Evolutionary conservation across 2,113 vertebrate genomes (phyloP).

Genomic region (Scartelaos histophorus): DNA sequence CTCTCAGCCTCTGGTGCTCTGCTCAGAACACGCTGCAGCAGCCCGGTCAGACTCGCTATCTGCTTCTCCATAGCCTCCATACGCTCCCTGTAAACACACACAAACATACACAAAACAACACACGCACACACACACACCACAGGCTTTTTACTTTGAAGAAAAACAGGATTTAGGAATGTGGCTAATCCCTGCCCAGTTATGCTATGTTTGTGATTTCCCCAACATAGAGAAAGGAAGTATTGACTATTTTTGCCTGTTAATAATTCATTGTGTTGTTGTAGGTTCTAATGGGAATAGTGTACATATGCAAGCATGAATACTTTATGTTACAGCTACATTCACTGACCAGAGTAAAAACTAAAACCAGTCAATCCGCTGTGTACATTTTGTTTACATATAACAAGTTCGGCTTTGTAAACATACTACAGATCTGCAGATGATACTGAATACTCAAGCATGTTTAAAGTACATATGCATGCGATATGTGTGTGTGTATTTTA

Average conservation of each 20-base stretch:
- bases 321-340: neutral
- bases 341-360: neutral
- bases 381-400: neutral
- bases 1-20: conserved; percentile 87
- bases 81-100: conserved; percentile 79
- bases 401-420: neutral
- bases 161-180: conserved; percentile 9
- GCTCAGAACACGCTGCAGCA: conserved; percentile 93
- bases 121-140: neutral
- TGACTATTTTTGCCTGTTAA: conserved; percentile 2
- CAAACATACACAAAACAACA: neutral
- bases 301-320: conserved; percentile 2
- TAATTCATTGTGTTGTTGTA: conserved; percentile 7
- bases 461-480: neutral
- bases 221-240: neutral
- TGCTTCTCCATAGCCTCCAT: conserved; percentile 99
- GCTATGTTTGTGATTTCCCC: conserved; percentile 5
- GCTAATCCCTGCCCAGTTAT: conserved; percentile 3
- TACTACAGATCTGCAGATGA: neutral
- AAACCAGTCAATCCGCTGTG: neutral
- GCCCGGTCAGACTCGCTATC: conserved; percentile 94
- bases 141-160: conserved; percentile 7
- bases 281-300: neutral
- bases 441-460: neutral
- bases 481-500: neutral